A percentile compares a stretch with the other conserved stretches of the same genome.
phyloP scores from a whole-genome alignment of 2,113 vertebrate species.

The Chaenogobius annularis region DNA sequence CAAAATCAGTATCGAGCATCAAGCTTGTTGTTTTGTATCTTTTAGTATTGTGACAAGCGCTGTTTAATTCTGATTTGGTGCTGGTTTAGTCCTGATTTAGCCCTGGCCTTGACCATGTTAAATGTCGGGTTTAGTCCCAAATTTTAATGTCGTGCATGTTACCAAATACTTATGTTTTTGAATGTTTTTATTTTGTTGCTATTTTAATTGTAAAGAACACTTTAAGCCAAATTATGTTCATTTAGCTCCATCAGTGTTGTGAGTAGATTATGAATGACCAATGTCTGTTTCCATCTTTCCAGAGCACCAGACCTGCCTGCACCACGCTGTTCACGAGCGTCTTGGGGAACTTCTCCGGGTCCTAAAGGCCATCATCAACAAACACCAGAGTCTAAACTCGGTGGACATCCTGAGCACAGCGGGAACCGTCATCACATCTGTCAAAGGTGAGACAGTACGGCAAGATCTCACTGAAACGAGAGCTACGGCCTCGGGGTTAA shows the following conservation, averaged over 20 bases:
- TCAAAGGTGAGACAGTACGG: constrained; percentile 87
- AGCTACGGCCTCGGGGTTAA: not conserved
- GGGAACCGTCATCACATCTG: constrained; percentile 89
- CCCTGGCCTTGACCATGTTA: too few species aligned
- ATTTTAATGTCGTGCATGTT: too few species aligned
- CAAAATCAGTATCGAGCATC: too few species aligned
- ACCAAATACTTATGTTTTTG: too few species aligned
- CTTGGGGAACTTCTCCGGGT: constrained; percentile 89
- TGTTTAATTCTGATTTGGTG: too few species aligned
- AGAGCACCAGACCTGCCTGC: constrained; percentile 88
- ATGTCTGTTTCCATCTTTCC: constrained; percentile 18
- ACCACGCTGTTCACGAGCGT: constrained; percentile 88
- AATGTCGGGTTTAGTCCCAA: too few species aligned
- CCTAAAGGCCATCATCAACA: constrained; percentile 87
- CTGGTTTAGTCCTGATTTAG: too few species aligned
- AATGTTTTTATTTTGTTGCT: too few species aligned
- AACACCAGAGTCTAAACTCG: constrained; percentile 92
- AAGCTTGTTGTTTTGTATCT: too few species aligned
- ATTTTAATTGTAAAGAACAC: not conserved
- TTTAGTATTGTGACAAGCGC: too few species aligned
- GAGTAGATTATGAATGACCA: not conserved
- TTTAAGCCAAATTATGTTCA: not conserved
- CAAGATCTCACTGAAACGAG: constrained; percentile 17
- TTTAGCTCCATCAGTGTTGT: not conserved
- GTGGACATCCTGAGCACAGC: constrained; percentile 92